A percentile compares a stretch with the other conserved stretches of the same genome.
Conservation (phyloP, 2,888 invertebrate genomes). For the Cerastis leucographa region DNA sequence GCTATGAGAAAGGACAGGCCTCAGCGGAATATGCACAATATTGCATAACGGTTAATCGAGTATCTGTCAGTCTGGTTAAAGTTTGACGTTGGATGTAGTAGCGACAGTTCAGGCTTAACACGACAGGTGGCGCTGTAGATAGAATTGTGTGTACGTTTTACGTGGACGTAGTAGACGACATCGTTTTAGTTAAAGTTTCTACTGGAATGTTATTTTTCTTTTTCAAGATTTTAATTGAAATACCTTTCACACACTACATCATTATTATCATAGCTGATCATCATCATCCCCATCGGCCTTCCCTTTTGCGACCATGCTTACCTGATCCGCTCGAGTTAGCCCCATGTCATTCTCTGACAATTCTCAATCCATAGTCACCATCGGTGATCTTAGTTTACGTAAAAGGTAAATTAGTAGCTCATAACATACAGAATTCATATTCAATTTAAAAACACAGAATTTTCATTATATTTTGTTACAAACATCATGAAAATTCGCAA, state of each 20-base stretch:
- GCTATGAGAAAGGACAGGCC: conserved; percentile 25
- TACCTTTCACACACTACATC: no score
- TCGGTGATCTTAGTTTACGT: background rate
- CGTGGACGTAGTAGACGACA: background rate
- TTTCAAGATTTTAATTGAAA: background rate
- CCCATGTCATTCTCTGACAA: background rate
- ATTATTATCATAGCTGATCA: background rate
- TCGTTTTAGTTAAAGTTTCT: background rate
- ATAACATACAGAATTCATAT: background rate
- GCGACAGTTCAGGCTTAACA: conserved; percentile 5
- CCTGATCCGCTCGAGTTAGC: no score
- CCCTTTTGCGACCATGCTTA: background rate
- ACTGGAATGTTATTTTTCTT: background rate
- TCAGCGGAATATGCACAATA: conserved; percentile 31
- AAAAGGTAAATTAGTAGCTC: background rate
- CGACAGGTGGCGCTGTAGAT: conserved; percentile 3
- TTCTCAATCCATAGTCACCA: background rate
- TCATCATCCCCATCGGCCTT: background rate
- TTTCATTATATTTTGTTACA: background rate
- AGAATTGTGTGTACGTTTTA: background rate
- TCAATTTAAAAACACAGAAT: background rate
- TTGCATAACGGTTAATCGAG: conserved; percentile 42
- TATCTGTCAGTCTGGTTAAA: conserved; percentile 38
- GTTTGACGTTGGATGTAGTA: conserved; percentile 39
- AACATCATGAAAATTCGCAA: background rate